These are phyloP conservation scores for Oeneis ivallda DNA, from an alignment of 2,888 invertebrate species.

Conservation along the genomic window DNA sequence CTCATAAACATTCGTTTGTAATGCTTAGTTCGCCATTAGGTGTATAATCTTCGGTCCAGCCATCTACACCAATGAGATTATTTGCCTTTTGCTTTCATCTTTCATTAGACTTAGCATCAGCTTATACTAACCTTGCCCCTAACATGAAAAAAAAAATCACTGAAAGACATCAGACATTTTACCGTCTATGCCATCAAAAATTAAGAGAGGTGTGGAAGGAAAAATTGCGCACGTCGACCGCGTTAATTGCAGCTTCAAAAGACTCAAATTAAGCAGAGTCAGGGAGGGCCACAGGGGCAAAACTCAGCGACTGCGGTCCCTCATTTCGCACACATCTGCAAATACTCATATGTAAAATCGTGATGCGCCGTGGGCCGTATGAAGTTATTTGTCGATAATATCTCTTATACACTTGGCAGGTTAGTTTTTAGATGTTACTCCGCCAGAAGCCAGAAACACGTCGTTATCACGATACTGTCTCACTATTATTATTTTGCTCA, in stretches of 20 bases:
- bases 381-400: no score
- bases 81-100: no score
- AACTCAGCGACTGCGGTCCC: conserved; percentile 6
- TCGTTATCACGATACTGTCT: no score
- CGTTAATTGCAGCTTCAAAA: conserved; percentile 28
- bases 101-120: no score
- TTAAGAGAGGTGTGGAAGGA: conserved; percentile 9
- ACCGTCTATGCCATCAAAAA: conserved; percentile 12
- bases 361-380: not conserved
- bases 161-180: not conserved
- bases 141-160: not conserved
- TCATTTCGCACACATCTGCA: conserved; percentile 22
- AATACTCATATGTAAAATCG: conserved; percentile 10
- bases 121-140: not conserved
- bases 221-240: conserved; percentile 14
- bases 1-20: no score
- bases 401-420: no score
- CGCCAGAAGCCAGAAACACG: no score
- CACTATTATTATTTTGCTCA: no score
- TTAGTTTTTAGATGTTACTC: no score
- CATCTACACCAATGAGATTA: no score
- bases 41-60: no score
- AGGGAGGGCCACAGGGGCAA: conserved; percentile 1
- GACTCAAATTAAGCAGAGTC: conserved; percentile 25
- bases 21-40: no score